Conservation (phyloP, 1,140 invertebrate species). For the Lucilia cuprina region DNA sequence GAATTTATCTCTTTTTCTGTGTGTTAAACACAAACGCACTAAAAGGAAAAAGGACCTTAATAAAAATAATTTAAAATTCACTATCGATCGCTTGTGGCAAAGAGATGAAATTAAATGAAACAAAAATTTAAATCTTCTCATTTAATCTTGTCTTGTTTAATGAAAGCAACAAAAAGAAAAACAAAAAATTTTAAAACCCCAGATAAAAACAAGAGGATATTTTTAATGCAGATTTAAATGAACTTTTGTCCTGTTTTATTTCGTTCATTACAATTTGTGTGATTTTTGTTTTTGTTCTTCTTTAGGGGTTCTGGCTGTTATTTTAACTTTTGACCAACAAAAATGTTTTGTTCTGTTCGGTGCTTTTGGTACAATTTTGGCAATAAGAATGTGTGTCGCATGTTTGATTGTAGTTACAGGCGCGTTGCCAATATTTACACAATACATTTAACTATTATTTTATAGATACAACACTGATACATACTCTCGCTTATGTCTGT, state of each 20-base stretch:
- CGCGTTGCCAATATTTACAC: not conserved
- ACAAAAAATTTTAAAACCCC: not conserved
- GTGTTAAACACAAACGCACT: not conserved
- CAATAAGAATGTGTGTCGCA: not conserved
- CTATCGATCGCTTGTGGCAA: not conserved
- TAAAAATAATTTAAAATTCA: not conserved
- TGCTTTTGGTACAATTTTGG: not conserved
- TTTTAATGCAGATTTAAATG: constrained; percentile 7
- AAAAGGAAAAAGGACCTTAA: not conserved
- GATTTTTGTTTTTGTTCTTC: not conserved
- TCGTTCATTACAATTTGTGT: not conserved
- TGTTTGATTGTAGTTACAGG: not conserved
- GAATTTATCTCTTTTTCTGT: not conserved
- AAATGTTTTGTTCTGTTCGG: not conserved
- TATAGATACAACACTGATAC: too few relatives aligned
- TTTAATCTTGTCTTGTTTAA: not conserved
- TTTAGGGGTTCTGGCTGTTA: not conserved
- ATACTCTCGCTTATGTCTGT: too few relatives aligned
- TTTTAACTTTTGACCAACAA: not conserved
- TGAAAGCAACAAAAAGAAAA: not conserved
- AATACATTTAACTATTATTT: too few relatives aligned
- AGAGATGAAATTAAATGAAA: not conserved
- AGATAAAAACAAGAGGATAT: not conserved
- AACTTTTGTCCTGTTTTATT: constrained; percentile 11
- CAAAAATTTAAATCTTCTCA: not conserved